A percentile compares a stretch with the other conserved stretches of the same genome.
Conservation (phyloP, 2,888 invertebrate species). For the Smittia sp. region DNA sequence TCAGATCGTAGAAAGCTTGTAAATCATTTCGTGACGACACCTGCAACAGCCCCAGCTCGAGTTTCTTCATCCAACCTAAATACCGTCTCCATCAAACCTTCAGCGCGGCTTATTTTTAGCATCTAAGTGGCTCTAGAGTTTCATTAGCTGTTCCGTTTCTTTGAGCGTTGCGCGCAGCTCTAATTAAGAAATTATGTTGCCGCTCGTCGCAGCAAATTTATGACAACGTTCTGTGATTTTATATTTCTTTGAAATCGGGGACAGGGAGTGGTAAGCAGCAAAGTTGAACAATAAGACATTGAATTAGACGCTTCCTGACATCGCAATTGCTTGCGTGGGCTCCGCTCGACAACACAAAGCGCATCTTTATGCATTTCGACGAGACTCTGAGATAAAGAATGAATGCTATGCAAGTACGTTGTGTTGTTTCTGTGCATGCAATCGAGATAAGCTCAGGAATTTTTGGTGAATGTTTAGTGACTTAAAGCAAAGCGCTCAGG, state of each 20-base stretch:
- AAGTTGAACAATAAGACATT: too few relatives aligned
- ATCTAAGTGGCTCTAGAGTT: conserved; percentile 5
- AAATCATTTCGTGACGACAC: background rate
- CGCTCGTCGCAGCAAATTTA: background rate
- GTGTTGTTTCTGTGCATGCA: background rate
- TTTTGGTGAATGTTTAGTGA: too few relatives aligned
- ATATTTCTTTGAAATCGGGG: too few relatives aligned
- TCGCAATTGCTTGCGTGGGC: conserved; percentile 19
- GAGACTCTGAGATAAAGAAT: background rate
- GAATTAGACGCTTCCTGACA: conserved; percentile 8
- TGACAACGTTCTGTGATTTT: background rate
- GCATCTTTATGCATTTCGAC: background rate
- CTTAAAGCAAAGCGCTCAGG: too few relatives aligned
- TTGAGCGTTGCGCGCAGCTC: background rate
- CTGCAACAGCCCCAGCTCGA: background rate
- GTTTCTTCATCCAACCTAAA: conserved; percentile 3
- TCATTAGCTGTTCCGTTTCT: background rate
- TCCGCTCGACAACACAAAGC: background rate
- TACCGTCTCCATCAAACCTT: background rate
- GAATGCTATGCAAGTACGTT: background rate
- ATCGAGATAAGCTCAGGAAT: too few relatives aligned
- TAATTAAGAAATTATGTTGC: background rate
- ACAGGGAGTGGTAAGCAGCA: too few relatives aligned
- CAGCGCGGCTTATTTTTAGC: conserved; percentile 19
- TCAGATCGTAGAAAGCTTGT: background rate